Percentiles rank a stretch among this genome's conserved stretches.
These are phyloP conservation scores for Porites cylindrica DNA, from an alignment of 92 coral and sea anemone species.

Conservation along the genomic window DNA sequence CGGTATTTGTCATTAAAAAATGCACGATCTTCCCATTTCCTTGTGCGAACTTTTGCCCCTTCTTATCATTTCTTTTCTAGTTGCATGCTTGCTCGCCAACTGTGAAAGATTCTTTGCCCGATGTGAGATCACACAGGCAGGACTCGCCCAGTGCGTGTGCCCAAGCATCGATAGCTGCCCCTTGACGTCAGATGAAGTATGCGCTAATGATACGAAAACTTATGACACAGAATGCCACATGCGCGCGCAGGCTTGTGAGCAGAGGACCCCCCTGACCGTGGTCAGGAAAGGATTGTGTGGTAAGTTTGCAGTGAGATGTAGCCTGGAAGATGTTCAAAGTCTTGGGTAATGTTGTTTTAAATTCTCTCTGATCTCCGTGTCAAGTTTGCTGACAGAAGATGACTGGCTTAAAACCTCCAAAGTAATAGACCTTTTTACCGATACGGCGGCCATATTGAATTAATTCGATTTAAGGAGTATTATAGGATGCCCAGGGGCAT, in stretches of 20 bases:
- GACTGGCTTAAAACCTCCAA: too few relatives aligned
- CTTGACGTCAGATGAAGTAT: conserved; percentile 58
- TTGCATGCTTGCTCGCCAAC: conserved; percentile 70
- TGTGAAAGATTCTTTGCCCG: conserved; percentile 77
- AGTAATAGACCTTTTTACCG: too few relatives aligned
- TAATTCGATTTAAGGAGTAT: too few relatives aligned
- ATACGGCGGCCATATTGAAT: too few relatives aligned
- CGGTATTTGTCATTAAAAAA: too few relatives aligned
- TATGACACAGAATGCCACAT: conserved; percentile 87
- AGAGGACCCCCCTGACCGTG: conserved; percentile 59
- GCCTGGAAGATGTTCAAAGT: too few relatives aligned
- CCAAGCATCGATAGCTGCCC: conserved; percentile 72
- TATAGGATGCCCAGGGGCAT: too few relatives aligned
- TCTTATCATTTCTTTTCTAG: conserved; percentile 21
- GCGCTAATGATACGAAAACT: conserved; percentile 79
- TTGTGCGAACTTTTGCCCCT: too few relatives aligned
- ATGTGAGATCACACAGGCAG: conserved; percentile 70
- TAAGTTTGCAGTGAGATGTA: conserved; percentile 34
- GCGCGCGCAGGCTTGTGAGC: conserved; percentile 73
- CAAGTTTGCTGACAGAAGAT: too few relatives aligned
- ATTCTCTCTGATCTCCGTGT: background rate
- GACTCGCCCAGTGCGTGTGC: conserved; percentile 87
- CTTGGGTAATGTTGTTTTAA: background rate
- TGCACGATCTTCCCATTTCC: background rate
- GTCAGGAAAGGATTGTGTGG: conserved; percentile 88